Base-by-base conservation (phyloP, 2,797 vertebrate genomes). In the Melanotaenia trifasciata region DNA sequence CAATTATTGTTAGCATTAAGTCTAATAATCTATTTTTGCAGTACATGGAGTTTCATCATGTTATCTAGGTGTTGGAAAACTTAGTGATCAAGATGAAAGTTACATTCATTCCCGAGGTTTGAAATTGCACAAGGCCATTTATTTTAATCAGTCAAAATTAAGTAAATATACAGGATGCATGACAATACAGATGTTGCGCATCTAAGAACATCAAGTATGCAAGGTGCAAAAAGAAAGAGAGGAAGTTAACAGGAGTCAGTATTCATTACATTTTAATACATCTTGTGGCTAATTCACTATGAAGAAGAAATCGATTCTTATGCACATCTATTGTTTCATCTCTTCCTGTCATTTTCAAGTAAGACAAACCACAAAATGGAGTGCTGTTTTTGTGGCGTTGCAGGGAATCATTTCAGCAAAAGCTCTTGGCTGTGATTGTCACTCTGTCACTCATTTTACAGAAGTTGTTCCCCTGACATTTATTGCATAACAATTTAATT, bases 381-480 rank as follows among this genome's bases (percentile, higher is more conserved):
- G n/a, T 50, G 64, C 77, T 72, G 76, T 76, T 85, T 78, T 20
- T 50, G 51, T 8, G 14, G 50, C 68, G 74, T 22, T 60, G 70
- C 36, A 51, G 53, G 3, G 74, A 64, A 75, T 53, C 28, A 0
- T 50, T 50, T 22, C 20, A 50, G 45, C 45, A 36, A 71, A 64
- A 77, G 68, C 60, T 54, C 38, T 58, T 7, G 36, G 47, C 72
- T 58, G 33, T 60, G 84, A 86, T 84, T 72, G 73, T 68, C 58
- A 35, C 74, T 36, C 43, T 26, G 56, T 72, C 38, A 60, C 70
- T 79, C 61, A 67, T 70, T 74, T 79, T 72, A 75, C 80, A 77
- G 73, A 80, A 57, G 59, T 1, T 67, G 57, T 53, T 69, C 59
- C 43, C 67, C 38, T 73, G 80, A 80, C 70, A 75, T 87, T 80